Base-by-base conservation (phyloP, 2,888 invertebrate species). In the Andrena chrysosceles region DNA sequence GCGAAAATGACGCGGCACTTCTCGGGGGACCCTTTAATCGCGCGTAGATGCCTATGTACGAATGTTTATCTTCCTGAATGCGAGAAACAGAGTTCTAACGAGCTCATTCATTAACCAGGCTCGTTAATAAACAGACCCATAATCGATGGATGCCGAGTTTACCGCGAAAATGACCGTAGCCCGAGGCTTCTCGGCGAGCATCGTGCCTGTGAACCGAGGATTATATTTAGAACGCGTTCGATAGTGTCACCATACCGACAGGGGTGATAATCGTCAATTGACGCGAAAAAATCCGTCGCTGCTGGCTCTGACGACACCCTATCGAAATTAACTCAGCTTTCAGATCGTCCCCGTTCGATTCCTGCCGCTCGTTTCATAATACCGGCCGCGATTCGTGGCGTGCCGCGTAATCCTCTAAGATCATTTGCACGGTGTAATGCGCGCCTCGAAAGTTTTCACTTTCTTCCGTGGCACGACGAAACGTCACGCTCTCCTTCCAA, bases 211-310 rank as follows among this genome's bases (percentile, higher is more conserved):
- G 74, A 56, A 54, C 64, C 59, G 59, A 23, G 72, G 48, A 42
- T 73, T 86, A 86, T 84, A 87, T 87, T 87, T 87, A 84, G 87
- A 33, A 63, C 66, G 56, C 87, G 84, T 73, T 87, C 87, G 68
- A 84, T 86, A 81, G 81, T 77, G 64, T 64, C 84, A 72, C 83
- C 73, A 78, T 74, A 73, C 64, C 81, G 67, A 74, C 56, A 56
- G 69, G 35, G 48, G 13, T 56, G 56, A 56, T 69, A 72, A 83
- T 81, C 71, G 78, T 78, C 71, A 75, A 84, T 82, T 64, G 78
- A 78, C 60, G 82, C 62, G 78, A 71, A 82, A 82, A 16, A 84
- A 84, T 71, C 63, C 73, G 62, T 48, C 71, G 59, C 66, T 16
- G 75, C 66, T 59, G 33, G 31, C n/a, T 13, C 16, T 20, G 29